Conservation (phyloP, 2,888 invertebrate species). For the Drosophila colorata region DNA sequence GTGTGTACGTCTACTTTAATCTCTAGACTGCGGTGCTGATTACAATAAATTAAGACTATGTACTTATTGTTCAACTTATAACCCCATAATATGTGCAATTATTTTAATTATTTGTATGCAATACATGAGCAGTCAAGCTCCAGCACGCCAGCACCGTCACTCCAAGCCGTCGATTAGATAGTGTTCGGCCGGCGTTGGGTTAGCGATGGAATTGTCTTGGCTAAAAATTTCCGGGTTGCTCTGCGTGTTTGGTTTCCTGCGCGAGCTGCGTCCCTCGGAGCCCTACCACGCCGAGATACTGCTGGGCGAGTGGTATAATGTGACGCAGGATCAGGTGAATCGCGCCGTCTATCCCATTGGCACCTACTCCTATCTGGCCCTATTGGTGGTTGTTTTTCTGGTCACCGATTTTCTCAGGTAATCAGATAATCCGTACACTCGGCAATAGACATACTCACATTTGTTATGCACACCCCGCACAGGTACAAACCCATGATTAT, state of each 20-base stretch:
- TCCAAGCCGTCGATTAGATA: slow-evolving; percentile 47
- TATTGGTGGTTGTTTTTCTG: slow-evolving; percentile 91
- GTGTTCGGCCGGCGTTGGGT: slow-evolving; percentile 10
- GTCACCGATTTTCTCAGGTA: slow-evolving; percentile 91
- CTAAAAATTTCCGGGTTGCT: slow-evolving; percentile 89
- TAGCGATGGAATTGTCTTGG: slow-evolving; percentile 86
- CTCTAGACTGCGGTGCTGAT: slow-evolving; percentile 29
- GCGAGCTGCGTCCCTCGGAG: slow-evolving; percentile 94
- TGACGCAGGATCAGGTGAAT: slow-evolving; percentile 87
- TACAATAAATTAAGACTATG: slow-evolving; percentile 37
- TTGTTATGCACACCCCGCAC: background rate
- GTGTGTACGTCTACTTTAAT: slow-evolving; percentile 12
- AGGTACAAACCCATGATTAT: slow-evolving; percentile 96
- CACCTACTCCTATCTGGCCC: slow-evolving; percentile 93
- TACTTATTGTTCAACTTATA: slow-evolving; percentile 32
- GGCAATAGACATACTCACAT: background rate
- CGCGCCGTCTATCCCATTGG: slow-evolving; percentile 92
- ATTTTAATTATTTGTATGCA: slow-evolving; percentile 54
- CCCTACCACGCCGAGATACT: slow-evolving; percentile 94
- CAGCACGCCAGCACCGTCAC: background rate
- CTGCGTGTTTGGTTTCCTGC: slow-evolving; percentile 92
- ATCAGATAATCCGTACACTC: slow-evolving; percentile 3
- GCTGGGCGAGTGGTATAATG: slow-evolving; percentile 91
- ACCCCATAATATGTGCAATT: slow-evolving; percentile 51
- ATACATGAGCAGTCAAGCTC: background rate